A percentile compares a stretch with the other conserved stretches of the same genome.
Conservation (phyloP, 2,113 vertebrate genomes). For the Tyto alba region DNA sequence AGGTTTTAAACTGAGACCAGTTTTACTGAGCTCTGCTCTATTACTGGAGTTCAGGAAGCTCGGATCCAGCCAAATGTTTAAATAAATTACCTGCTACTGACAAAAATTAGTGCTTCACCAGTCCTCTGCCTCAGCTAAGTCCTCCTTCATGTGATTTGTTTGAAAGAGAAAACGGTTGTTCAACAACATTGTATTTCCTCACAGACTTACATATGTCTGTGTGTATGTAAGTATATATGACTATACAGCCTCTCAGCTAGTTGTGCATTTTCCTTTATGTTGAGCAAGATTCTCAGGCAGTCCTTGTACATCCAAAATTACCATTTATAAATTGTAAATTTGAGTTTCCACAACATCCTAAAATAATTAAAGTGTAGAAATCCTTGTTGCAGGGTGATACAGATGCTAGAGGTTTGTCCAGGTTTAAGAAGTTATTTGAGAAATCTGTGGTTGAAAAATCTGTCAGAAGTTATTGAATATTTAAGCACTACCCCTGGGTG, state of each 20-base stretch:
- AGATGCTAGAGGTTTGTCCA: not conserved
- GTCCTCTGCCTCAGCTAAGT: conserved; percentile 10
- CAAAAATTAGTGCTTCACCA: not conserved
- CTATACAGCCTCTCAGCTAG: not conserved
- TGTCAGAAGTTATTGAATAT: not conserved
- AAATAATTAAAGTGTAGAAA: not conserved
- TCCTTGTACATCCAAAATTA: not conserved
- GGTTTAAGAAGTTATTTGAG: not conserved
- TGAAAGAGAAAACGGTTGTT: not conserved
- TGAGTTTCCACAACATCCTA: not conserved
- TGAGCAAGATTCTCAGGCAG: not conserved
- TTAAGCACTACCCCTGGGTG: not conserved
- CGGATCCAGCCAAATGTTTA: not conserved
- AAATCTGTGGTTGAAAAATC: not conserved
- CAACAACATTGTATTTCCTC: not conserved
- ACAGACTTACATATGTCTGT: not conserved
- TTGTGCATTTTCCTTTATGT: not conserved
- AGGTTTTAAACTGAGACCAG: not conserved
- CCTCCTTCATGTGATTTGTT: not conserved
- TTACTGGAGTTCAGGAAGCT: not conserved
- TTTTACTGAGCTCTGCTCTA: not conserved
- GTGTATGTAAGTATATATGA: too few relatives aligned
- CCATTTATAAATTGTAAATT: not conserved
- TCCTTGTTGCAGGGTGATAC: not conserved
- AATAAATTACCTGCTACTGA: not conserved